Conservation (phyloP, 2,797 vertebrate genomes). For the Brachymystax lenok region DNA sequence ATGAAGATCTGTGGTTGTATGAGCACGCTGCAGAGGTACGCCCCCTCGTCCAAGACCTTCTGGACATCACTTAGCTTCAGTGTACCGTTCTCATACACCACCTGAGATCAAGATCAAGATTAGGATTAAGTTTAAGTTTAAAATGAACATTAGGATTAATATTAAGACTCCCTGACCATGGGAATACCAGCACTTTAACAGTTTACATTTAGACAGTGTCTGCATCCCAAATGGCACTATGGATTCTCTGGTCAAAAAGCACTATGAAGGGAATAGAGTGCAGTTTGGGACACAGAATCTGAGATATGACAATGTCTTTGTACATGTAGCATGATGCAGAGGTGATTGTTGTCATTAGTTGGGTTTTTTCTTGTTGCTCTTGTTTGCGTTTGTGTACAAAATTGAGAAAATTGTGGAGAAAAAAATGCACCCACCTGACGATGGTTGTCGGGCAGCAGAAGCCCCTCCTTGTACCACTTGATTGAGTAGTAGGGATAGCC, state of each 20-base stretch:
- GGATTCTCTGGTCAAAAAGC: no score
- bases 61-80: constrained; percentile 95
- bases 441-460: constrained; percentile 97
- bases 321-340: neutral
- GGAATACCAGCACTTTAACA: no score
- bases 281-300: no score
- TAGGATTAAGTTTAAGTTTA: neutral
- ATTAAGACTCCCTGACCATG: no score
- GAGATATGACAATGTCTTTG: no score
- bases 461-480: constrained; percentile 97
- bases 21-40: constrained; percentile 96
- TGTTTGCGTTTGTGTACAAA: constrained; percentile 28
- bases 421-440: constrained; percentile 71
- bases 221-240: no score
- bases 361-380: no score
- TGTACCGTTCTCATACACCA: constrained; percentile 97
- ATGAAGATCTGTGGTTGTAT: constrained; percentile 98
- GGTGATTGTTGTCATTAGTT: neutral
- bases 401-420: neutral
- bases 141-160: neutral
- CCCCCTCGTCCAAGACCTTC: constrained; percentile 96
- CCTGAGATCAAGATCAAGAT: constrained; percentile 47
- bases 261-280: no score
- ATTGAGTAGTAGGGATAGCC: constrained; percentile 99
- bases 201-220: no score